A percentile compares a stretch with the other conserved stretches of the same genome.
phyloP scores from a whole-genome alignment of 2,113 vertebrate species.

The Pomatostomus ruficeps region DNA sequence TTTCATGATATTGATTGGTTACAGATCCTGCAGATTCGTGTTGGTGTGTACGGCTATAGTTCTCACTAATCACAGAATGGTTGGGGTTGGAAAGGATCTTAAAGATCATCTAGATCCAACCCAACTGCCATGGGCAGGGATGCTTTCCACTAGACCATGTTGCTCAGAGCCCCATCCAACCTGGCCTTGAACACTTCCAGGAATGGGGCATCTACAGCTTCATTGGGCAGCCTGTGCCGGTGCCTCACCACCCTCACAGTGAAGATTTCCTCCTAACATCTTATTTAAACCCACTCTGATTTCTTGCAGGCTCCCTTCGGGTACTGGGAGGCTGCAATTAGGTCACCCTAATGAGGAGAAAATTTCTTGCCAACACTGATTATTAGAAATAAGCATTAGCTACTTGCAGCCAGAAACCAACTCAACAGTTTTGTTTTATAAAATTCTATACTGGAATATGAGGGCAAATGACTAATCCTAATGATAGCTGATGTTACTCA shows the following conservation, averaged over 20 bases:
- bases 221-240: not conserved
- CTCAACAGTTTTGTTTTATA: not conserved
- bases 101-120: not conserved
- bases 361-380: not conserved
- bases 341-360: not conserved
- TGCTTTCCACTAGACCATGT: not conserved
- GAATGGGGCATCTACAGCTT: not conserved
- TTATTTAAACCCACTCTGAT: not conserved
- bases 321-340: not conserved
- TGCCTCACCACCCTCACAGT: not conserved
- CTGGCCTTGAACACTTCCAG: not conserved
- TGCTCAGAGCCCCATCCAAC: not conserved
- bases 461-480: not conserved
- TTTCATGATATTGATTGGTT: not conserved
- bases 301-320: not conserved
- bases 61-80: not conserved
- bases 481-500: not conserved
- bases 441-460: not conserved
- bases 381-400: not conserved
- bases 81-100: not conserved
- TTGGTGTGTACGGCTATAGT: not conserved
- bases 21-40: not conserved
- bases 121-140: not conserved
- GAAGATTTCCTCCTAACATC: not conserved
- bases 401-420: not conserved